Base-by-base conservation (phyloP, 2,797 vertebrate genomes). In the Epinephelus awoara region DNA sequence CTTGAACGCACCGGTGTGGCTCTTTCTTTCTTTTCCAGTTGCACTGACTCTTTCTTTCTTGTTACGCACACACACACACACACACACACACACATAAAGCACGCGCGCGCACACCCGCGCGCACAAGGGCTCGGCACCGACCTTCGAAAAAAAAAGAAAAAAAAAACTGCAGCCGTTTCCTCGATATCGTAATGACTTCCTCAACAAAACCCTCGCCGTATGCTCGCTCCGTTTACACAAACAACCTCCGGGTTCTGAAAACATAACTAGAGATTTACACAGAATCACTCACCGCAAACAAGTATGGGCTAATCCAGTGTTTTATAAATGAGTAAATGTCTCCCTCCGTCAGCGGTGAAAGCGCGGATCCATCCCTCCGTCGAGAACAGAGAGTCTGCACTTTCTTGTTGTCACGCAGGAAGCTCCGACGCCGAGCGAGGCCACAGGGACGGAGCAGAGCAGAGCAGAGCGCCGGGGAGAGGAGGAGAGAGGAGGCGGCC, bases 221-320 rank as follows among this genome's bases (percentile, higher is more conserved):
- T 62, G 85, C 65, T 90, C 56, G 74, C 84, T 76, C 34, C 74
- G 44, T 82, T 85, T 54, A 82, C 79, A 76, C 85, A 78, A 80
- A 87, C 85, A 89, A 85, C 78, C 80, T 72, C 80, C 84, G 80
- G 87, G 51, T 83, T 76, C 14, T 64, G 68, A 85, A 73, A 68
- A 68, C 65, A 69, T 3, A 76, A 80, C n/a, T 72, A 67, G 62
- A 68, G 27, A 85, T 86, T 80, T 51, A 52, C 59, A 42, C 64
- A 72, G 29, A 68, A 87, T 50, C 85, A 93, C 95, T 96, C 90
- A 96, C 96, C 96, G 94, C 87, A 95, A 94, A 92, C 89, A 85
- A 88, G 85, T 87, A 59, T 23, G 77, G 59, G 90, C 86, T 90
- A 92, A 83, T 93, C 92, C 93, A 86, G 89, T 82, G 89, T 81